These are phyloP conservation scores for Danionella dracula DNA, from an alignment of 2,797 vertebrate genomes.

Conservation along the genomic window DNA sequence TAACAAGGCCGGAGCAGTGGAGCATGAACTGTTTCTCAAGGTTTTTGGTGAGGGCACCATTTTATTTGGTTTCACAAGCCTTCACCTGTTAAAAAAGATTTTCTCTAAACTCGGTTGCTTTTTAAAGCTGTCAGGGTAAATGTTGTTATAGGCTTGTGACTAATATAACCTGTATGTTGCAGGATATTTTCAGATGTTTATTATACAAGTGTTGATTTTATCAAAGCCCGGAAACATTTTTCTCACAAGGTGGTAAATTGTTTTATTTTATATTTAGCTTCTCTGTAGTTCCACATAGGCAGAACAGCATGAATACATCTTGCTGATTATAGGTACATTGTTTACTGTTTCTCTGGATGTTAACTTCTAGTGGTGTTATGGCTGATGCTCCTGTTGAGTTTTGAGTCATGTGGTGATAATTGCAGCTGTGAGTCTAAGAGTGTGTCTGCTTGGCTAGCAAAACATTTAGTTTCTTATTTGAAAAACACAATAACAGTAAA, in stretches of 20 bases:
- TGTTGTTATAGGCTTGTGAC: not conserved
- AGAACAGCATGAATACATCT: not conserved
- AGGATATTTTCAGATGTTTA: not conserved
- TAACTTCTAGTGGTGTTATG: not conserved
- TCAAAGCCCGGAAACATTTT: not conserved
- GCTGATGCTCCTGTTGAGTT: not conserved
- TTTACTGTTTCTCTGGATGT: not conserved
- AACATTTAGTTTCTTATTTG: not conserved
- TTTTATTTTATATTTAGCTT: not conserved
- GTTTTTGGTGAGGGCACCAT: conserved; percentile 84
- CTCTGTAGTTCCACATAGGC: not conserved
- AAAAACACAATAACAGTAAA: too few species aligned
- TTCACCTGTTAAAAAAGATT: not conserved
- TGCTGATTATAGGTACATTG: not conserved
- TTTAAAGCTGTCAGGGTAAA: not conserved
- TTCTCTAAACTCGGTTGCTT: not conserved
- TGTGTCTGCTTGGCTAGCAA: not conserved
- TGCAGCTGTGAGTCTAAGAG: not conserved
- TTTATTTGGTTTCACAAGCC: not conserved
- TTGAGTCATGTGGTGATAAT: not conserved
- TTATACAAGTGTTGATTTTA: not conserved
- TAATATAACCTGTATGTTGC: too few species aligned
- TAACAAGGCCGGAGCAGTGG: conserved; percentile 92
- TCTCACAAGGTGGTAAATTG: not conserved
- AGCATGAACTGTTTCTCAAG: conserved; percentile 86